phyloP scores from a whole-genome alignment of 2,888 invertebrate genomes.

The Pasiphila rectangulata region DNA sequence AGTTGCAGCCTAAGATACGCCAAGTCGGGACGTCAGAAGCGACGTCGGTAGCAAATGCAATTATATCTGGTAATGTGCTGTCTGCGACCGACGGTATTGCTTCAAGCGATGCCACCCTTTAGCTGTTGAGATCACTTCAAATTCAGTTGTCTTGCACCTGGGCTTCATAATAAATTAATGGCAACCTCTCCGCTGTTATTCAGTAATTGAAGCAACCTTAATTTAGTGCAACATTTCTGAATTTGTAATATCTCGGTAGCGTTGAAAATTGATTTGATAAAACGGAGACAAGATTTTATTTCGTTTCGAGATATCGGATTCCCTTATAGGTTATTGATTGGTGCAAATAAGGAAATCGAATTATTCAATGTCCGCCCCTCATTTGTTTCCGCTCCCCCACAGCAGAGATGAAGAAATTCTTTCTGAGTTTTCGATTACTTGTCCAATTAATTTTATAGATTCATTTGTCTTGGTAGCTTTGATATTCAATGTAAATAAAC shows the following conservation, averaged over 20 bases:
- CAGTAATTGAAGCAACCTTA: constrained; percentile 3
- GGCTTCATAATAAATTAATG: constrained; percentile 46
- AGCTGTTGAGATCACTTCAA: constrained; percentile 64
- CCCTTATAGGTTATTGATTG: constrained; percentile 77
- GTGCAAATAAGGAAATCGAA: constrained; percentile 80
- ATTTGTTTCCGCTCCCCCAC: constrained; percentile 77
- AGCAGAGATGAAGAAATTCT: constrained; percentile 79
- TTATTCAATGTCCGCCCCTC: constrained; percentile 81
- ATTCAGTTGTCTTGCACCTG: constrained; percentile 61
- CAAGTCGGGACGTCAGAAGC: constrained; percentile 62
- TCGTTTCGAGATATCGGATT: constrained; percentile 59
- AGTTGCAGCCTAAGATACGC: constrained; percentile 65
- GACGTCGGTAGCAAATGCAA: constrained; percentile 77
- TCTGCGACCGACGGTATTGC: constrained; percentile 63
- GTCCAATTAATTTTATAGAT: constrained; percentile 81
- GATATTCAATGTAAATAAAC: constrained; percentile 45
- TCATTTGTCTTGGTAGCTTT: constrained; percentile 74
- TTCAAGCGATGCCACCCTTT: constrained; percentile 62
- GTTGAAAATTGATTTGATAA: constrained; percentile 19
- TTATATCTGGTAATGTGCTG: constrained; percentile 76
- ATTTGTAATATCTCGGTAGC: background rate
- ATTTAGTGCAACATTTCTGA: constrained; percentile 7
- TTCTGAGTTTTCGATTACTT: constrained; percentile 81
- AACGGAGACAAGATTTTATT: constrained; percentile 46
- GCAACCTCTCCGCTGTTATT: constrained; percentile 15